Evolutionary conservation across 2,113 vertebrate genomes (phyloP), one percentile per base, ranked within the genome.

Genomic region (Coracopsis vasa): DNA sequence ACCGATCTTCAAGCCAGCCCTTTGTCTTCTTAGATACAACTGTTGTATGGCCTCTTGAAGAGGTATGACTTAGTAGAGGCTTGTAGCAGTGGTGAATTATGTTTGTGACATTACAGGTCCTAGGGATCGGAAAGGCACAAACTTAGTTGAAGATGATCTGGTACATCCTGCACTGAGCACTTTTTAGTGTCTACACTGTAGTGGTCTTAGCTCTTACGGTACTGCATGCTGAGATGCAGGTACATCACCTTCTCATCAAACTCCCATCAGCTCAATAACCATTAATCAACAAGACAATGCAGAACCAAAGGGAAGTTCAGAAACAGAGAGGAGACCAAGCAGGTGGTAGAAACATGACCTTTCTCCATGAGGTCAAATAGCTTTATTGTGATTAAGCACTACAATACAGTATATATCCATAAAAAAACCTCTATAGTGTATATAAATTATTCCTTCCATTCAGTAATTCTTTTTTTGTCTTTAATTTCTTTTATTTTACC

Each of bases 381-480:
- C 97, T 98, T 98, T 98, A 98, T 98, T 98, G 97, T 97, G 97
- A 97, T 98, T 98, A 96, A 98, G 98, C 98, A 98, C 98, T 98
- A 98, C 98, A 98, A 98, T 98, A 98, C 98, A 98, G 98, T 98
- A 98, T 98, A 98, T 98, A 98, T 98, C 97, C 97, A 98, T 98
- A 98, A 97, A 98, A 96, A 98, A 98, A 96, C 97, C 97, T 98
- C 98, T 98, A 98, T 98, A 82, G 94, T 97, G 97, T 98, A 98
- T 98, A 98, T 98, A 98, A 98, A 98, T 98, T 98, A 98, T 98
- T 98, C 98, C 97, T 98, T 98, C 97, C 97, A 97, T 98, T 98
- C 97, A 98, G 96, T 97, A 97, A 47, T 94, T 97, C 71, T 94
- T 91, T 96, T 97, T 74, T 86, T 89, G n/a, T 92, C 97, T 31